Base-by-base conservation (phyloP, 2,888 invertebrate genomes). In the Cancer borealis region DNA sequence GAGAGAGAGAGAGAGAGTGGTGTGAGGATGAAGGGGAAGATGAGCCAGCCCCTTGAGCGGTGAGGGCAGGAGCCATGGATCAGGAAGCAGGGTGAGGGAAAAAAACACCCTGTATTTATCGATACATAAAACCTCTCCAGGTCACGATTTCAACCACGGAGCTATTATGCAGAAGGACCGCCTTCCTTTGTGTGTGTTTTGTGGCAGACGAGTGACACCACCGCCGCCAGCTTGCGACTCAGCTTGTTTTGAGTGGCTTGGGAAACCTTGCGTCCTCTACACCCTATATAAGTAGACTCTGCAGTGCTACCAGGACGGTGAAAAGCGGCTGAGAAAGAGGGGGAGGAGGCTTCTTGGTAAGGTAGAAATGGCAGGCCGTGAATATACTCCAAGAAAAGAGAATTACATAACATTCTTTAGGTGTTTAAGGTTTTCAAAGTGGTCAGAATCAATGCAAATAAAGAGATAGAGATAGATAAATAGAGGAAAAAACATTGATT, bases 391-490 rank as follows among this genome's bases (percentile, higher is more conserved):
- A 6, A 12, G 49, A 12, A 49, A 49, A 49, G 49, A 4, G 3
- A 49, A 12, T 49, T 49, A 49, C 3, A 4, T 49, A 12, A 49
- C 6, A 49, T 49, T 49, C 49, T 4, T 6, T 49, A 49, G 49
- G 49, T 49, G 39, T 49, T 49, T 49, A 49, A 49, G 4, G 5
- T 8, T 49, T 49, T 49, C 49, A 49, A 6, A 6, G 8, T 8
- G 49, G 8, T 49, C 4, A 10, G 49, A 6, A 49, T 10, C 49
- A 49, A 49, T 49, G 6, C 49, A 90, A 54, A 89, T 54, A 90
- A 54, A 90, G 90, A 90, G 90, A 90, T 54, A 90, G 90, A 90
- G 90, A 90, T 54, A 90, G 90, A 90, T 54, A 90, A 54, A 90
- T 49, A 84, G 79, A 84, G 30, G 39, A 14, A 84, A 26, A 26